Evolutionary conservation across 2,888 invertebrate species (phyloP), one percentile per base, ranked within the genome.

Genomic region (Eurytoma adleriae): DNA sequence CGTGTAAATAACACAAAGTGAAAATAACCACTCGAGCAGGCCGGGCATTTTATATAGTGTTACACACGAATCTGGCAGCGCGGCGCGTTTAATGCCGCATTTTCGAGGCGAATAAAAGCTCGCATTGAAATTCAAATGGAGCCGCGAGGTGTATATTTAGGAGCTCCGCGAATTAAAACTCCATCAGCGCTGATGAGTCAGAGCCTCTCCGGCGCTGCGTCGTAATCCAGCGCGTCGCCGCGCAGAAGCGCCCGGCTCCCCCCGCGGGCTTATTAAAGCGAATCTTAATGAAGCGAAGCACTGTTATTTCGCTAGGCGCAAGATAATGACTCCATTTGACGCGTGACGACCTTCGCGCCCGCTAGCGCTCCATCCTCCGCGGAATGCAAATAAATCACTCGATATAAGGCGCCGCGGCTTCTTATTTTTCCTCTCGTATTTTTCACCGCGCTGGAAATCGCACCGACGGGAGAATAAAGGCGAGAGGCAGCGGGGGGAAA

Each of bases 101-200:
- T 16, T 16, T 0, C n/a, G 16, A 48, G 2, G 52, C 16, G 57
- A 66, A 12, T 24, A 7, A 40, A 24, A 24, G 4, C 20, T 50
- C n/a, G 62, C 67, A 67, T 80, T 76, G 71, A 76, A 75, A 76
- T 80, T 80, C 56, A 80, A 80, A 80, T 80, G n/a, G 59, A 70
- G 40, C 62, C 27, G 62, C 62, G 50, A 69, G 57, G 57, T 59
- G 57, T 75, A 72, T 20, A 70, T 69, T 69, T 73, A 69, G 20
- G 59, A 18, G 52, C 40, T 18, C 52, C 27, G 30, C 20, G 73
- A 79, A 73, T 79, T 68, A 73, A 78, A 79, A 69, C 73, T 79
- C 62, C 73, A 78, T 78, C 73, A 64, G 48, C 40, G 72, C 16
- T 67, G 72, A 67, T 78, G 79, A 62, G 14, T 62, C 54, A 56